Evolutionary conservation across 1,140 invertebrate species (phyloP), one percentile per base, ranked within the genome.

Genomic region (Rhynchophorus ferrugineus): DNA sequence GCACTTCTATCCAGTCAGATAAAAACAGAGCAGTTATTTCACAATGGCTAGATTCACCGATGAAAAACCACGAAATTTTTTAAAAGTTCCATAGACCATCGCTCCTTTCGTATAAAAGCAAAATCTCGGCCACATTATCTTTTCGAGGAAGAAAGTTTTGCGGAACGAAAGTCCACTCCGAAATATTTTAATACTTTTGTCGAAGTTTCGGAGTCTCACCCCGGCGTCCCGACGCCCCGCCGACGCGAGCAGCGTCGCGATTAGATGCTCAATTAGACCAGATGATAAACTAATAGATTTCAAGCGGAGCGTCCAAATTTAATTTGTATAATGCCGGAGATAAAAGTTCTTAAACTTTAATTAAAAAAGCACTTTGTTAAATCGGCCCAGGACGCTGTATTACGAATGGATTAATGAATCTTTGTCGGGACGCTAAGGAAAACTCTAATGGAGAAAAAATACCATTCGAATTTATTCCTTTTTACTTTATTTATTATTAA

Each of bases 221-320:
- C 19, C 18, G 38, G 22, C 18, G 42, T 20, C 33, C 22, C 9
- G 49, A 44, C 49, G 41, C 24, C 33, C 33, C 21, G 33, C 24
- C 6, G 47, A 49, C 47, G 47, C 21, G 18, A 33, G 37, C 47
- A 29, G 47, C 37, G 47, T 49, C 37, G 20, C 47, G 47, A 49
- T 49, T 49, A 49, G 47, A 41, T 49, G 49, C 39, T 51, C 49
- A 51, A 51, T 51, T 51, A 44, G 29, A 44, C 41, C 49, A 22
- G 34, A 44, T 44, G 41, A 51, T 51, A 51, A 51, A 51, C 49
- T 51, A 44, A 51, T 51, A 51, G 49, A 51, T 51, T 51, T 18
- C 49, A 14, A 33, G 34, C 34, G 19, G 41, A 34, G 33, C 8
- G 48, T 49, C 33, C 22, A 51, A 51, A 44, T 51, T 44, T 44